A percentile compares a stretch with the other conserved stretches of the same genome.
Evolutionary conservation across 2,113 vertebrate species (phyloP).

Genomic region (Brachyistius frenatus): DNA sequence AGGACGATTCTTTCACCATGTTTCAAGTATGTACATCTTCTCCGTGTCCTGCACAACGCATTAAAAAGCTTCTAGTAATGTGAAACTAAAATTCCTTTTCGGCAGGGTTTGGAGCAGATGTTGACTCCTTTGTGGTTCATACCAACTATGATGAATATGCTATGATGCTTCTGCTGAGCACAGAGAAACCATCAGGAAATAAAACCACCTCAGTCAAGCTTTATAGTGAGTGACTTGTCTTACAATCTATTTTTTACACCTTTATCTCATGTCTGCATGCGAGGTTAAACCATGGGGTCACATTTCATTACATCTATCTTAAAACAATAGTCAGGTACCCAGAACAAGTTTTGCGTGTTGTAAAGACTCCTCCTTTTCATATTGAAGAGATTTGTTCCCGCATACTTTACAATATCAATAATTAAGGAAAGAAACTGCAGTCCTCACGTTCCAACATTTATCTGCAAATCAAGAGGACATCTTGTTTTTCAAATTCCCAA

Average conservation of each 20-base stretch:
- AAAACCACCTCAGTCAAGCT: slow-evolving; percentile 84
- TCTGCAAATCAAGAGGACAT: no score
- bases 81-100: neutral
- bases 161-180: slow-evolving; percentile 84
- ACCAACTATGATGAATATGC: slow-evolving; percentile 90
- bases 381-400: no score
- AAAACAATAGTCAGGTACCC: no score
- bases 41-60: neutral
- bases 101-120: slow-evolving; percentile 83
- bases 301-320: no score
- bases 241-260: neutral
- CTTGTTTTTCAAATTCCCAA: no score
- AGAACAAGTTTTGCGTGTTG: no score
- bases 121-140: slow-evolving; percentile 86
- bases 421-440: no score
- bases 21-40: slow-evolving; percentile 67
- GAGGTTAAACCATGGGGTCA: no score
- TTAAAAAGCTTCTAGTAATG: neutral
- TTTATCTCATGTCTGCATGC: neutral
- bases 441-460: no score
- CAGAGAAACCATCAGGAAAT: slow-evolving; percentile 75
- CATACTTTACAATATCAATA: no score
- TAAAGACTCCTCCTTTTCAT: no score
- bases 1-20: slow-evolving; percentile 77
- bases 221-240: slow-evolving; percentile 80